phyloP scores from a whole-genome alignment of 2,888 invertebrate species.

The Selenia dentaria region DNA sequence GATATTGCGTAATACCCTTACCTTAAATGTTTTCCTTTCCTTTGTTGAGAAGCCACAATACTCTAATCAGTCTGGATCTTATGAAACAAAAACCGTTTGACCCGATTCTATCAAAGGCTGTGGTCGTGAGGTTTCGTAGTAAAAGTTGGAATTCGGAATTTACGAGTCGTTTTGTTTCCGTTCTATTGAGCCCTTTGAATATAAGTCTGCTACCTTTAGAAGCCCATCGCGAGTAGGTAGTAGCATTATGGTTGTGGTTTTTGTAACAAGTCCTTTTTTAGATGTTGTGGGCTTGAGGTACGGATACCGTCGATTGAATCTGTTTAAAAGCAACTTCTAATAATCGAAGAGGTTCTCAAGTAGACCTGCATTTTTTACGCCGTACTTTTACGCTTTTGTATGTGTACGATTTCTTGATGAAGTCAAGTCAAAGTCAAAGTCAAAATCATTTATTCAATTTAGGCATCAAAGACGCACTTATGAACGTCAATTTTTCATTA shows the following conservation, averaged over 20 bases:
- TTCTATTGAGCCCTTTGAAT: slow-evolving; percentile 29
- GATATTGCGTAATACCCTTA: slow-evolving; percentile 2
- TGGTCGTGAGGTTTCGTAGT: slow-evolving; percentile 26
- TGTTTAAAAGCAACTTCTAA: too few relatives aligned
- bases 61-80: slow-evolving; percentile 29
- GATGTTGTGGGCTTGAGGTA: too few relatives aligned
- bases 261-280: too few relatives aligned
- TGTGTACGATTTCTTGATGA: too few relatives aligned
- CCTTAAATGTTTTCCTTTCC: slow-evolving; percentile 15
- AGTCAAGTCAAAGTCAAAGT: too few relatives aligned
- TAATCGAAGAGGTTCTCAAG: too few relatives aligned
- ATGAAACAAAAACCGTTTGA: slow-evolving; percentile 35
- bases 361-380: too few relatives aligned
- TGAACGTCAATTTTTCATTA: too few relatives aligned
- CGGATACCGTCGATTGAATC: too few relatives aligned
- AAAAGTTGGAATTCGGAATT: slow-evolving; percentile 29
- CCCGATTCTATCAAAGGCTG: slow-evolving; percentile 31
- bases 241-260: not conserved
- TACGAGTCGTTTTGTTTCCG: slow-evolving; percentile 30
- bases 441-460: too few relatives aligned
- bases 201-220: slow-evolving; percentile 19
- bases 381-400: too few relatives aligned
- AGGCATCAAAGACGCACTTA: too few relatives aligned
- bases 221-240: not conserved
- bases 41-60: slow-evolving; percentile 23